Evolutionary conservation across 2,113 vertebrate species (phyloP), one percentile per base, ranked within the genome.

Genomic region (Tenrec ecaudatus): DNA sequence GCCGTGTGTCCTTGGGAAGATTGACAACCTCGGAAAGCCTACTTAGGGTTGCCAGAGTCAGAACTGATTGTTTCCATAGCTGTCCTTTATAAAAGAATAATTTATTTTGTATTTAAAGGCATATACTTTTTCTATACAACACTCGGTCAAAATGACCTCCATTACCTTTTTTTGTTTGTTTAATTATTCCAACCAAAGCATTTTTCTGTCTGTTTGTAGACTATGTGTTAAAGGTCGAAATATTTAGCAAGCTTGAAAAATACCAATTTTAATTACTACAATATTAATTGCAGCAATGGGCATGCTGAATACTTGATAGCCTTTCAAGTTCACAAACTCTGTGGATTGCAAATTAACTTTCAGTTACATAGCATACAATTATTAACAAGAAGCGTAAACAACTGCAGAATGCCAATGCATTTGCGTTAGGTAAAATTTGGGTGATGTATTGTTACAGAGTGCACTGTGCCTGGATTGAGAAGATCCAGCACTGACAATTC

Each of bases 171-270:
- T 17, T 85, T 57, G 6, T 87, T 69, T 36, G 23, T 66, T 36
- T 62, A 64, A 57, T 89, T 25, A 64, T 47, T 91, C 79, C 71
- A 83, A 86, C 20, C 38, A 91, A 76, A 81, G 33, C 9, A 1
- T 76, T 12, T 87, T 47, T 73, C 77, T 57, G 73, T 77, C 23
- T 82, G 33, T 95, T 82, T 73, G 57, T 23, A 69, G 43, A 23
- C 62, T 88, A 5, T 31, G 57, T 40, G 43, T 19, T 71, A 79
- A 84, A 88, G 60, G 36, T 57, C 84, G 29, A n/a, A 85, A 60
- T 69, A 20, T 90, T 95, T 75, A 69, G 47, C 62, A 82, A 89
- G 15, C 58, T 57, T 92, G 38, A n/a, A 2, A 82, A 80, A 82
- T 53, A 66, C 19, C 27, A 64, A 64, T 38, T 84, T 87, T 80